Conservation (phyloP, 2,113 vertebrate species). For the Nyctereutes procyonoides region DNA sequence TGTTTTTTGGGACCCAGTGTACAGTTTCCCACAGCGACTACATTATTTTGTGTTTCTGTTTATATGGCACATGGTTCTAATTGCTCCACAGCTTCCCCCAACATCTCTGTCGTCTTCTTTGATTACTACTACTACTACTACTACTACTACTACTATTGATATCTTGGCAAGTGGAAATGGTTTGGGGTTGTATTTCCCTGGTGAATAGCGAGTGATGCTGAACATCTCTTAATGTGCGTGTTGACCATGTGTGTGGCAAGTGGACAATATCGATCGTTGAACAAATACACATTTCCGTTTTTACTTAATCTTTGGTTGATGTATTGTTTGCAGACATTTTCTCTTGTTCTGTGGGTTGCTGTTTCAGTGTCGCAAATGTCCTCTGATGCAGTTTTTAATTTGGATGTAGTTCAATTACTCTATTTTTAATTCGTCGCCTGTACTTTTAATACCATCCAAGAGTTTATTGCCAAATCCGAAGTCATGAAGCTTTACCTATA, state of each 20-base stretch:
- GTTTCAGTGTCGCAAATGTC: background rate
- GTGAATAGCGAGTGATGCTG: background rate
- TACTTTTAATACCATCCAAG: background rate
- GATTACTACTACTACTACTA: background rate
- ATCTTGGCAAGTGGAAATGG: background rate
- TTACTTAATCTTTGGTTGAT: background rate
- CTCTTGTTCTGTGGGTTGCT: background rate
- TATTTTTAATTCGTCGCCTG: background rate
- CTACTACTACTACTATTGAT: background rate
- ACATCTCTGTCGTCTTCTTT: background rate
- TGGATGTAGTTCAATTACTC: background rate
- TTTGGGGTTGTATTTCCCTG: background rate
- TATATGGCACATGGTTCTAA: background rate
- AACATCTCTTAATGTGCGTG: background rate
- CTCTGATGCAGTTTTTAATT: background rate
- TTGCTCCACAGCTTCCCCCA: background rate
- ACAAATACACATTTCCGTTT: background rate
- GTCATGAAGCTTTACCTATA: background rate
- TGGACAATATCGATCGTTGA: background rate
- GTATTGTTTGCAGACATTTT: background rate
- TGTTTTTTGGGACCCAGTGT: background rate
- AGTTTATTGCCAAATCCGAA: background rate
- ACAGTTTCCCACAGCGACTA: background rate
- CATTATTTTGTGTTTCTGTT: background rate
- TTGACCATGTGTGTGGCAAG: background rate